These are phyloP conservation scores for Catharus bicknelli DNA, from an alignment of 2,113 vertebrate genomes.

Conservation along the genomic window DNA sequence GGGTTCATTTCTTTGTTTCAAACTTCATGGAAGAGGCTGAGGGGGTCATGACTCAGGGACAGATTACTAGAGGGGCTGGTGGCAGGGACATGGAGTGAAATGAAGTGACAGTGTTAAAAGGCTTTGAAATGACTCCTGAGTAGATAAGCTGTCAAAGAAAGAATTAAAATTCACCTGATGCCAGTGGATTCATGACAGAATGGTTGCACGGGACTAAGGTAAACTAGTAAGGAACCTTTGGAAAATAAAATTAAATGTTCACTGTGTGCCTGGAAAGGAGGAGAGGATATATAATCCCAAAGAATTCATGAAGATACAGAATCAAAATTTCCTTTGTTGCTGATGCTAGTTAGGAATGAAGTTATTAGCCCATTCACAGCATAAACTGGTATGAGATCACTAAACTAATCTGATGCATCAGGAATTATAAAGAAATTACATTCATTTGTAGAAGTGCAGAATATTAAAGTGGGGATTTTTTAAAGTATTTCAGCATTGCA, in stretches of 20 bases:
- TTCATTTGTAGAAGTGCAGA: background rate
- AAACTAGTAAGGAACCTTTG: background rate
- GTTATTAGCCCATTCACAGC: background rate
- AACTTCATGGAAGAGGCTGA: background rate
- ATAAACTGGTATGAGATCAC: background rate
- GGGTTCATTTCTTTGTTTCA: background rate
- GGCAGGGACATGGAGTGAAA: background rate
- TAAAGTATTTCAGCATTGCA: background rate
- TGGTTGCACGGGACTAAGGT: background rate
- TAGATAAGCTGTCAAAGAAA: background rate
- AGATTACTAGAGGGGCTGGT: background rate
- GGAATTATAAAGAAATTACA: background rate
- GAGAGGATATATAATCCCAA: background rate
- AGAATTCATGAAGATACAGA: background rate
- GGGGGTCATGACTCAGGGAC: background rate
- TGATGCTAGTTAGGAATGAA: background rate
- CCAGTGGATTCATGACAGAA: background rate
- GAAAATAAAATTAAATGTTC: background rate
- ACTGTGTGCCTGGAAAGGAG: background rate
- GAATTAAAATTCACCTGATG: conserved; percentile 26
- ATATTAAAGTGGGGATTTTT: background rate
- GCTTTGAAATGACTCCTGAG: background rate
- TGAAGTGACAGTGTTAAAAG: background rate
- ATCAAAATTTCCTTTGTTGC: background rate
- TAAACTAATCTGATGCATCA: background rate